Evolutionary conservation across 2,888 invertebrate species (phyloP).

Genomic region (Germaria angustata): DNA sequence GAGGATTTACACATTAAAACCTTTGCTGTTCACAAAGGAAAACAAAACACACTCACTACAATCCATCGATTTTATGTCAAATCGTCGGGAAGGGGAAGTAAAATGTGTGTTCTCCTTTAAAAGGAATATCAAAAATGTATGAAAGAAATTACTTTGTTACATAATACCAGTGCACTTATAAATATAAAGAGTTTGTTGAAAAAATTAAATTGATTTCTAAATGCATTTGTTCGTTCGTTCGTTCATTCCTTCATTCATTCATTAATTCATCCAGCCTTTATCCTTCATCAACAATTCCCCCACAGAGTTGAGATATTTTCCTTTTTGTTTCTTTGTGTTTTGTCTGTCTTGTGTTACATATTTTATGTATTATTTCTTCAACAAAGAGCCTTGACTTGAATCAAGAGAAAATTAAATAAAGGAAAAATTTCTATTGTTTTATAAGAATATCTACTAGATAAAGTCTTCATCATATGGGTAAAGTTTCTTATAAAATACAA

Average conservation of each 20-base stretch:
- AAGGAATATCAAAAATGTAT: background rate
- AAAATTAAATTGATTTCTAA: constrained; percentile 23
- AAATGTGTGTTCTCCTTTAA: background rate
- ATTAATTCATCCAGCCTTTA: constrained; percentile 8
- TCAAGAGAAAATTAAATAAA: background rate
- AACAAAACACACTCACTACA: background rate
- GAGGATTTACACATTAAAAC: background rate
- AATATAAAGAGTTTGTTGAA: background rate
- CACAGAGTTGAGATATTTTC: background rate
- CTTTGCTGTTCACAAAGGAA: background rate
- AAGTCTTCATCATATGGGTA: background rate
- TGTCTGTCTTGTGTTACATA: background rate
- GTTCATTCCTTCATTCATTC: too few relatives aligned
- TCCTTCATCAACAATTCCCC: constrained; percentile 1
- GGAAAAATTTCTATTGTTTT: background rate
- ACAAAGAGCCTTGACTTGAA: background rate
- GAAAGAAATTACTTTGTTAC: background rate
- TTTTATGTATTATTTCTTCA: background rate
- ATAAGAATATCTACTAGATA: background rate
- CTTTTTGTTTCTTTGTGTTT: background rate
- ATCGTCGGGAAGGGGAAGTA: background rate
- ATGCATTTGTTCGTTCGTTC: too few relatives aligned
- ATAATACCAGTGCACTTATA: background rate
- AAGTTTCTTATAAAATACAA: background rate
- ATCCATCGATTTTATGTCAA: background rate